Evolutionary conservation across 2,888 invertebrate species (phyloP).

Genomic region (Plebejus anna): DNA sequence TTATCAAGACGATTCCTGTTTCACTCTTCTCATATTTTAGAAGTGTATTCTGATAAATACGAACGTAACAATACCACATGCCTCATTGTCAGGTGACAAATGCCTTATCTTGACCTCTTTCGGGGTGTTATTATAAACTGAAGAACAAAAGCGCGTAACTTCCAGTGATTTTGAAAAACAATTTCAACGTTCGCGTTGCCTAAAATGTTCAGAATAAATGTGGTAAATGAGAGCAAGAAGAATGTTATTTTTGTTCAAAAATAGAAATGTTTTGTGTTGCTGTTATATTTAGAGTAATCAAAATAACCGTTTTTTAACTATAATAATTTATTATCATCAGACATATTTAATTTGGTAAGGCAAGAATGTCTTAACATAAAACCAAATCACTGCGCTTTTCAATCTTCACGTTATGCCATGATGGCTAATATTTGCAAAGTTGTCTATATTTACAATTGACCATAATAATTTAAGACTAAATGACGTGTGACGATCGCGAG

Average conservation of each 20-base stretch:
- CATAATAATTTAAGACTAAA: too few species aligned
- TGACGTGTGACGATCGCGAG: too few species aligned
- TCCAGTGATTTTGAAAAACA: not conserved
- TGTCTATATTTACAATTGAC: too few species aligned
- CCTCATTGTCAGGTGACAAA: constrained; percentile 13
- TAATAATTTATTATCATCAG: not conserved
- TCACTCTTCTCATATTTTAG: not conserved
- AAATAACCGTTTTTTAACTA: not conserved
- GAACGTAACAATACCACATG: constrained; percentile 18
- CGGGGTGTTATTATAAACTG: constrained; percentile 1
- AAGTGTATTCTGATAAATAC: not conserved
- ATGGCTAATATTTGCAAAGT: too few species aligned
- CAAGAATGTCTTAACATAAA: not conserved
- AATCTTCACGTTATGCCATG: not conserved
- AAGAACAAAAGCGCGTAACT: constrained; percentile 10
- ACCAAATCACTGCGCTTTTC: not conserved
- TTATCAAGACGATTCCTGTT: not conserved
- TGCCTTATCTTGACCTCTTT: constrained; percentile 15
- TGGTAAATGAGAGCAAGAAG: not conserved
- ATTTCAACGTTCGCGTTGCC: not conserved
- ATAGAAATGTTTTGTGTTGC: not conserved
- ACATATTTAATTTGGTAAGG: not conserved
- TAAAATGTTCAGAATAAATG: not conserved
- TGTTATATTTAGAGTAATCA: not conserved
- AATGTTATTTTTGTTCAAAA: constrained; percentile 1